Percentiles rank a stretch among this genome's conserved stretches.
Conservation (phyloP, 2,113 vertebrate species). For the Myrmophylax atrothorax region DNA sequence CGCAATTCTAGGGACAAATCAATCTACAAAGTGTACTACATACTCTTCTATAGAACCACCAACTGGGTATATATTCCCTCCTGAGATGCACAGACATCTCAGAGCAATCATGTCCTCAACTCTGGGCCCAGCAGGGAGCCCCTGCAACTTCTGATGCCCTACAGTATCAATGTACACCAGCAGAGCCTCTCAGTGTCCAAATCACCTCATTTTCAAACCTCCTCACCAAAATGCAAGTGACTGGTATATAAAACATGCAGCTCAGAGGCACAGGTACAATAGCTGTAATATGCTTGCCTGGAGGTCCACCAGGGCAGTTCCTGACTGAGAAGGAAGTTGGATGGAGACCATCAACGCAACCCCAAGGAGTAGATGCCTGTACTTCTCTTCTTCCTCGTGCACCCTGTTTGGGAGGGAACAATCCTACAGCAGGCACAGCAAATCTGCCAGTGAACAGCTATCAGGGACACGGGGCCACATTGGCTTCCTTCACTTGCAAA, state of each 20-base stretch:
- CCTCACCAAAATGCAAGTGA: neutral
- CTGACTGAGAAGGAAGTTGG: neutral
- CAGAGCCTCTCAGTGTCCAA: neutral
- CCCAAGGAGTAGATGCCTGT: neutral
- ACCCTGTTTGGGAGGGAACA: neutral
- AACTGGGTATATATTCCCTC: neutral
- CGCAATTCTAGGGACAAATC: neutral
- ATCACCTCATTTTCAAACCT: neutral
- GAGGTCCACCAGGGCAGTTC: neutral
- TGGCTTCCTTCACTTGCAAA: neutral
- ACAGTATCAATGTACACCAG: neutral
- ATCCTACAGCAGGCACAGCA: neutral
- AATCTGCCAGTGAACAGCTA: neutral
- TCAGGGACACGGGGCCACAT: neutral
- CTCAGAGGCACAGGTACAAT: neutral
- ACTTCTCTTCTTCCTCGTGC: accelerated
- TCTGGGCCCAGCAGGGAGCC: neutral
- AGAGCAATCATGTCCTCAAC: neutral
- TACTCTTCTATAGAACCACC: neutral
- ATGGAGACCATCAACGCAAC: accelerated
- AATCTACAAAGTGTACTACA: neutral
- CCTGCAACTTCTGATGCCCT: neutral
- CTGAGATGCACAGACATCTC: accelerated
- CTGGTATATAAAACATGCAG: accelerated
- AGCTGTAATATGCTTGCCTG: accelerated